A percentile compares a stretch with the other conserved stretches of the same genome.
Conservation (phyloP, 2,113 vertebrate genomes). For the Calyptomena viridis region DNA sequence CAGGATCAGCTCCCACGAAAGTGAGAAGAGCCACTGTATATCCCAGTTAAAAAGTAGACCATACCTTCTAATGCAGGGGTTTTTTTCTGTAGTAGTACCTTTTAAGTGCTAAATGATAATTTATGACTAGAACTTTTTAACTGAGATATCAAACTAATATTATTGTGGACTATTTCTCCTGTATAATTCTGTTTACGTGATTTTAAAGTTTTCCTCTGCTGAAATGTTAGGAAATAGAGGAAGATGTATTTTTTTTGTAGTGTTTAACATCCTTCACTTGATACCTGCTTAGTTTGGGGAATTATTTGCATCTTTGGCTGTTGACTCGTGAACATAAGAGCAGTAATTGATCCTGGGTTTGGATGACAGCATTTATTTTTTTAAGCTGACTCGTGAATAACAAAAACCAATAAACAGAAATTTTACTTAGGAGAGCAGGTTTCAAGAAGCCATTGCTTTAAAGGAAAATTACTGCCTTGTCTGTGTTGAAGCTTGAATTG, state of each 20-base stretch:
- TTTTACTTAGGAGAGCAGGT: background rate
- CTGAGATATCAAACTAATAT: background rate
- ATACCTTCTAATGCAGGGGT: background rate
- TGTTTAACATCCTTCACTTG: background rate
- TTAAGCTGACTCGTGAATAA: accelerated
- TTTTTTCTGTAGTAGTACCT: background rate
- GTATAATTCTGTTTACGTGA: accelerated
- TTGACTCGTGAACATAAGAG: background rate
- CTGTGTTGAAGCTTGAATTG: background rate
- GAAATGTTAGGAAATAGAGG: background rate
- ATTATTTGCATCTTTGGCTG: background rate
- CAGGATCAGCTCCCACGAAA: background rate
- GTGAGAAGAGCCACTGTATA: background rate
- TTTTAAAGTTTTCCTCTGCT: background rate
- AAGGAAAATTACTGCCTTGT: background rate
- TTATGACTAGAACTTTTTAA: background rate
- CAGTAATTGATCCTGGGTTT: background rate
- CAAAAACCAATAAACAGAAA: background rate
- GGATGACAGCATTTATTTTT: background rate
- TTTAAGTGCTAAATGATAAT: background rate
- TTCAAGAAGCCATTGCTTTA: background rate
- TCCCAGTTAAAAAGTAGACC: background rate
- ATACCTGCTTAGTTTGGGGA: background rate
- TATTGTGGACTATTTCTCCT: background rate
- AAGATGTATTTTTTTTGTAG: background rate